These are phyloP conservation scores for Drosophila teissieri DNA, from an alignment of 1,140 invertebrate genomes.

Conservation along the genomic window DNA sequence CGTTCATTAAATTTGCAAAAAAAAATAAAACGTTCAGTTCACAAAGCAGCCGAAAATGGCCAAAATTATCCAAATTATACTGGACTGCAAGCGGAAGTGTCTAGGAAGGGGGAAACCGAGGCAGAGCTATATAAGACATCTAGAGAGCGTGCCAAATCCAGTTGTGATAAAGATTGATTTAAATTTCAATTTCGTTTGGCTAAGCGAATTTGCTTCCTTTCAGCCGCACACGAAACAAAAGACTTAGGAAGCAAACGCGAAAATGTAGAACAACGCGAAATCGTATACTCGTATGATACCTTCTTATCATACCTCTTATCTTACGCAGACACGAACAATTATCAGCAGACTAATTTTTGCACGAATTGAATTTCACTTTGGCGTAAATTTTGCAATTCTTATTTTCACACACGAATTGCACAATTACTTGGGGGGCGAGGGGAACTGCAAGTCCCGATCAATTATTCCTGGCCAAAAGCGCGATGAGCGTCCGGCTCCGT, in stretches of 20 bases:
- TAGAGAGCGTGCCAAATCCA: constrained; percentile 74
- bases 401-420: constrained; percentile 42
- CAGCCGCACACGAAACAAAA: constrained; percentile 70
- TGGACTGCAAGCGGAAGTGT: constrained; percentile 68
- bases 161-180: constrained; percentile 75
- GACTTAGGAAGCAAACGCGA: constrained; percentile 75
- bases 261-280: constrained; percentile 32
- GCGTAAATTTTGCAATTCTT: constrained; percentile 71
- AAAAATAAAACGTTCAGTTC: constrained; percentile 12
- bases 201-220: constrained; percentile 59
- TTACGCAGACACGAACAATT: constrained; percentile 4
- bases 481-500: constrained; percentile 62
- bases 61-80: constrained; percentile 36
- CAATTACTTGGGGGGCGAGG: constrained; percentile 49
- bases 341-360: neutral
- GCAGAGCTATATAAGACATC: constrained; percentile 27
- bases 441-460: constrained; percentile 9
- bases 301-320: constrained; percentile 13
- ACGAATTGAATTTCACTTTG: constrained; percentile 9
- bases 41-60: constrained; percentile 10
- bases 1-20: constrained; percentile 16
- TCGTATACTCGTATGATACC: constrained; percentile 6
- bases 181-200: constrained; percentile 50
- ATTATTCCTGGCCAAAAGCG: constrained; percentile 35
- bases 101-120: constrained; percentile 48